A percentile compares a stretch with the other conserved stretches of the same genome.
phyloP scores from a whole-genome alignment of 2,797 vertebrate species.

The Sebastes minor region DNA sequence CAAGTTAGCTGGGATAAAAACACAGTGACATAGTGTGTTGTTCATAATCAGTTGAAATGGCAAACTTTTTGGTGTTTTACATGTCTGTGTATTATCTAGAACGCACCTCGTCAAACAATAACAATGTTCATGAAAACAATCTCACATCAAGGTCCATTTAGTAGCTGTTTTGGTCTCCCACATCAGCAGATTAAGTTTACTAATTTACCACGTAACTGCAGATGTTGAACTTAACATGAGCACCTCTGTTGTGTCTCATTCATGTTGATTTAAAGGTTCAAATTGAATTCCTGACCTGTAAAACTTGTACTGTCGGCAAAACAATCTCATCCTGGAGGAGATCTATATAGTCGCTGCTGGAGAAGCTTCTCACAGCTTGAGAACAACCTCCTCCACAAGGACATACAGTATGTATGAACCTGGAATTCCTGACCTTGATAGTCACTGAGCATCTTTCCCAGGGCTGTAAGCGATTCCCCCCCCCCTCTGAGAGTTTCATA shows the following conservation, averaged over 20 bases:
- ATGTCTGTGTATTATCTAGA: no score
- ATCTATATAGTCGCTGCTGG: not conserved
- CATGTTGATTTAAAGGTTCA: not conserved
- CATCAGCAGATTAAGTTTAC: no score
- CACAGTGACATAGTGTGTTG: no score
- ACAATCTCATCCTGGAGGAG: not conserved
- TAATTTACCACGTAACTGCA: no score
- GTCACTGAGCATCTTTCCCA: constrained; percentile 21
- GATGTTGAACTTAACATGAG: not conserved
- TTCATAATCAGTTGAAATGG: no score
- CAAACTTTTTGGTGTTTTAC: no score
- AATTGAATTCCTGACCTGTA: not conserved
- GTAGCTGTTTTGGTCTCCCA: no score
- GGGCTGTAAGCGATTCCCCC: not conserved
- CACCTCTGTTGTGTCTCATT: not conserved
- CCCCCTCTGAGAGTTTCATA: constrained; percentile 30
- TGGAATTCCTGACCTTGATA: constrained; percentile 23
- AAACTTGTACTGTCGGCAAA: not conserved
- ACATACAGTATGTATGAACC: constrained; percentile 6
- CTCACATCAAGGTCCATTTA: no score
- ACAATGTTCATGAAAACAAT: no score
- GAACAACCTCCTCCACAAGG: not conserved
- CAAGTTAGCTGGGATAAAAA: no score
- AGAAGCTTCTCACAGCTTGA: not conserved
- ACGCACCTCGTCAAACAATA: no score